phyloP scores from a whole-genome alignment of 2,888 invertebrate genomes.

The Galerucella pusilla region DNA sequence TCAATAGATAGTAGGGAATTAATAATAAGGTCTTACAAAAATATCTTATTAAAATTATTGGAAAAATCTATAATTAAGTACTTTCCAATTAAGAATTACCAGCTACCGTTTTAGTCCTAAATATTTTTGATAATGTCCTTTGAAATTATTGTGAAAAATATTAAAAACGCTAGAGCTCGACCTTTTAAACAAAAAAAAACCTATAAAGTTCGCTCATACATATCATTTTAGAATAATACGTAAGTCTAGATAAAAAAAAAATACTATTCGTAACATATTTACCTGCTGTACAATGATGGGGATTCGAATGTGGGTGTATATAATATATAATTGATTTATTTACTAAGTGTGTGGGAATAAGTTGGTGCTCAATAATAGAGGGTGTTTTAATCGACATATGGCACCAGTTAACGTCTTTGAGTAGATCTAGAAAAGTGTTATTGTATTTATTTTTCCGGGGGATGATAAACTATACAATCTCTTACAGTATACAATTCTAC shows the following conservation, averaged over 20 bases:
- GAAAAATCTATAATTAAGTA: no score
- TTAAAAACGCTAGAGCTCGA: constrained; percentile 37
- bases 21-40: no score
- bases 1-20: no score
- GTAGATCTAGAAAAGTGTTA: neutral
- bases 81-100: no score
- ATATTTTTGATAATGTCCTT: neutral
- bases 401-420: constrained; percentile 32
- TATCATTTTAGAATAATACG: constrained; percentile 62
- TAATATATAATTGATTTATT: constrained; percentile 39
- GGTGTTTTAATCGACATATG: neutral
- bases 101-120: neutral
- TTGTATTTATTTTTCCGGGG: neutral
- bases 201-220: constrained; percentile 64
- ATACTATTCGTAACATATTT: constrained; percentile 49
- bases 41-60: no score
- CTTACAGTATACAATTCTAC: neutral
- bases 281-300: constrained; percentile 57
- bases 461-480: neutral
- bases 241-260: constrained; percentile 45
- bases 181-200: constrained; percentile 33
- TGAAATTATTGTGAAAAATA: constrained; percentile 37
- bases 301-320: constrained; percentile 36
- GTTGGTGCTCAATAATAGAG: constrained; percentile 61
- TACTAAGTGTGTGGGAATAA: constrained; percentile 45